These are phyloP conservation scores for Tricholauxania praeusta DNA, from an alignment of 2,888 invertebrate species.

Conservation along the genomic window DNA sequence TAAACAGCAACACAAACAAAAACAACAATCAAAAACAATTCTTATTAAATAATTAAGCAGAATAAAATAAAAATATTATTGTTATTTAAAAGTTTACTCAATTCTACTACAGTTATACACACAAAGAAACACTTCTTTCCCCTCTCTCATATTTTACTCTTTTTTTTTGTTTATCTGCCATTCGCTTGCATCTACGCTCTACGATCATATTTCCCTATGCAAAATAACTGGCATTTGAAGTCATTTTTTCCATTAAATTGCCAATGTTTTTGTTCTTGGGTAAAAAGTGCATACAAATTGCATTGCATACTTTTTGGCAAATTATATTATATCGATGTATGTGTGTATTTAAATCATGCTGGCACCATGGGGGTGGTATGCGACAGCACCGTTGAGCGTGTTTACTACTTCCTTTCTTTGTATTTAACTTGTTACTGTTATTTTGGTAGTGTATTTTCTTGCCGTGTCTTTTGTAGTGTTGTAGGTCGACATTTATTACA, in stretches of 20 bases:
- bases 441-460: background rate
- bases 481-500: background rate
- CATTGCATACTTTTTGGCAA: slow-evolving; percentile 24
- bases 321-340: background rate
- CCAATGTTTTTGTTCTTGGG: slow-evolving; percentile 15
- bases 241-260: slow-evolving; percentile 10
- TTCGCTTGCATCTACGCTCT: slow-evolving; percentile 27
- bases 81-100: slow-evolving; percentile 32
- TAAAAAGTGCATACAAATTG: slow-evolving; percentile 4
- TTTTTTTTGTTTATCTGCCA: slow-evolving; percentile 41
- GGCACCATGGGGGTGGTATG: background rate
- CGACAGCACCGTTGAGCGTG: background rate
- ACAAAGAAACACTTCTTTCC: no score
- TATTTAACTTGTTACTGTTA: background rate
- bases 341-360: background rate
- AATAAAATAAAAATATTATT: slow-evolving; percentile 33
- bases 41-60: background rate
- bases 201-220: background rate
- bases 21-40: slow-evolving; percentile 6
- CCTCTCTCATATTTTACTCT: slow-evolving; percentile 25
- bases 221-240: slow-evolving; percentile 5
- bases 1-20: slow-evolving; percentile 37
- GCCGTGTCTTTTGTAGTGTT: slow-evolving; percentile 18
- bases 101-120: background rate
- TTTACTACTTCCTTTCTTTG: background rate